Evolutionary conservation across 2,113 vertebrate species (phyloP).

Genomic region (Pollachius pollachius): DNA sequence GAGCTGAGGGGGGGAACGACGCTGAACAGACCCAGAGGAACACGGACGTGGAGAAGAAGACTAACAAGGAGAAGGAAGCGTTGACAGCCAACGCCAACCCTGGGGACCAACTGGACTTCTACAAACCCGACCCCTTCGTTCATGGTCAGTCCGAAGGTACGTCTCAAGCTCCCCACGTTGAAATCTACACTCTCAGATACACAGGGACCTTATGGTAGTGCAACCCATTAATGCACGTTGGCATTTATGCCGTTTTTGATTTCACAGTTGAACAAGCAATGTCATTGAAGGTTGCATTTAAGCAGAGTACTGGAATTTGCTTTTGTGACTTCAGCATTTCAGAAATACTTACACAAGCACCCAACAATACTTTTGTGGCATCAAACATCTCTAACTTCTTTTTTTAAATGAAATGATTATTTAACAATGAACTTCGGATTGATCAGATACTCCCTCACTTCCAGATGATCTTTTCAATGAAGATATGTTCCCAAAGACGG

Average conservation of each 20-base stretch:
- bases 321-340: too few species aligned
- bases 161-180: conserved; percentile 17
- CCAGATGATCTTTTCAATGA: conserved; percentile 90
- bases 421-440: not conserved
- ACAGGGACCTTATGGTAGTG: too few species aligned
- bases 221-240: too few species aligned
- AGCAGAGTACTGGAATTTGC: too few species aligned
- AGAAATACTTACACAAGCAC: too few species aligned
- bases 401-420: not conserved
- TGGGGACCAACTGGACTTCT: conserved; percentile 86
- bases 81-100: conserved; percentile 44
- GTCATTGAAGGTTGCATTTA: too few species aligned
- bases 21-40: conserved; percentile 36
- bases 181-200: too few species aligned
- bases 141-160: conserved; percentile 56
- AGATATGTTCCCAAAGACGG: conserved; percentile 89
- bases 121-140: conserved; percentile 89
- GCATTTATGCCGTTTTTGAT: too few species aligned
- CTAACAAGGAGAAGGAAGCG: conserved; percentile 10
- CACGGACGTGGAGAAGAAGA: conserved; percentile 1
- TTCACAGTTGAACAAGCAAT: too few species aligned
- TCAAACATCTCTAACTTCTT: not conserved
- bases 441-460: conserved; percentile 29
- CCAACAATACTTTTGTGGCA: too few species aligned
- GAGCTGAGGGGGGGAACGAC: conserved; percentile 51